Conservation (phyloP, 92 coral and sea anemone genomes). For the Actinernus sp. region DNA sequence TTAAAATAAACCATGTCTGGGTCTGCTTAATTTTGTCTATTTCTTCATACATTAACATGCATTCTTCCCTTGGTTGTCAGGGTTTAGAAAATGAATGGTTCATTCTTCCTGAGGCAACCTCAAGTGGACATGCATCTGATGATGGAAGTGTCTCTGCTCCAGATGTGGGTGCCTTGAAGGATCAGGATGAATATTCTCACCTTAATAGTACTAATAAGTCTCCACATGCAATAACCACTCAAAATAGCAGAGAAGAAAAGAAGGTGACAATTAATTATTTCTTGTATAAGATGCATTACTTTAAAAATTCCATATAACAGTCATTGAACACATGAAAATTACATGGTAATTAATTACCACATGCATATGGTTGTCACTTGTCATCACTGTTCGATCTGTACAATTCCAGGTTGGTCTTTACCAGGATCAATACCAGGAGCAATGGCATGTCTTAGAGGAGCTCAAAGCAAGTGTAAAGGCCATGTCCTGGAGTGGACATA, state of each 20-base stretch:
- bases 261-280: no score
- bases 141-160: conserved; percentile 26
- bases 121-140: conserved; percentile 54
- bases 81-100: conserved; percentile 37
- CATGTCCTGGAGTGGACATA: conserved; percentile 60
- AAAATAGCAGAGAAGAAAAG: conserved; percentile 3
- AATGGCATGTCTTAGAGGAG: conserved; percentile 83
- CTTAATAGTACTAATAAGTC: conserved; percentile 4
- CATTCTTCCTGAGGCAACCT: conserved; percentile 17
- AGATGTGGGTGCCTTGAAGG: conserved; percentile 23
- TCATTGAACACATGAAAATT: no score
- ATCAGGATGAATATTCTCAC: conserved; percentile 1
- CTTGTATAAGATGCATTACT: no score
- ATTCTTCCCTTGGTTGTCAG: no score
- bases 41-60: no score
- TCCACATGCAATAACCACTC: background rate
- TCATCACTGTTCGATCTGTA: no score
- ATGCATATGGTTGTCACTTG: no score
- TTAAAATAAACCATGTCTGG: no score
- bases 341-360: no score
- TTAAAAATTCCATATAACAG: no score
- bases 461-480: conserved; percentile 85
- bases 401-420: no score
- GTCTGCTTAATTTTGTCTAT: no score
- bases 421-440: conserved; percentile 74